Conservation (phyloP, 2,113 vertebrate species). For the Oryzias melastigma region DNA sequence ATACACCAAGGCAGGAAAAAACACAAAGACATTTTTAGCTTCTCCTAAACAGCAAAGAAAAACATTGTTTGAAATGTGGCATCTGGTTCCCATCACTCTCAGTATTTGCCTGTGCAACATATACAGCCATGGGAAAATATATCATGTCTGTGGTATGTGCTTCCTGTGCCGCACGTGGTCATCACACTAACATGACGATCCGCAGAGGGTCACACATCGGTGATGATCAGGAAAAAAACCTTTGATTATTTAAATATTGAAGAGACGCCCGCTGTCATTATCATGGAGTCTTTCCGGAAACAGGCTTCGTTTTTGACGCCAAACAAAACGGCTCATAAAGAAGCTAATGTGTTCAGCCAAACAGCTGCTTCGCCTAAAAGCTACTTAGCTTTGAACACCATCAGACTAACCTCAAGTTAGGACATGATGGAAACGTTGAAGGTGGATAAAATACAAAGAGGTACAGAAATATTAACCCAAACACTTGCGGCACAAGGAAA, state of each 20-base stretch:
- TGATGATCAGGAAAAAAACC: neutral
- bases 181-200: constrained; percentile 43
- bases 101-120: constrained; percentile 54
- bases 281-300: constrained; percentile 1
- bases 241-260: neutral
- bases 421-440: neutral
- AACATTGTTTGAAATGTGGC: constrained; percentile 53
- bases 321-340: constrained; percentile 1
- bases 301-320: neutral
- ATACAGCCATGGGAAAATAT: constrained; percentile 57
- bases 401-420: constrained; percentile 21
- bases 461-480: constrained; percentile 7
- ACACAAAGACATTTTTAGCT: constrained; percentile 8
- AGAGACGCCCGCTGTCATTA: neutral
- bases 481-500: constrained; percentile 29
- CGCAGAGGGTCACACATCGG: constrained; percentile 28
- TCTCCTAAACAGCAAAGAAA: constrained; percentile 31
- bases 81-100: constrained; percentile 69
- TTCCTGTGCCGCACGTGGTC: constrained; percentile 54
- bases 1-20: constrained; percentile 29
- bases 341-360: neutral
- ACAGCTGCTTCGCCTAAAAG: neutral
- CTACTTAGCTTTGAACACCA: neutral
- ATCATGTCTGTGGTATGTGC: constrained; percentile 63
- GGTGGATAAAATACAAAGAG: constrained; percentile 6